Evolutionary conservation across 2,113 vertebrate species (phyloP), one percentile per base, ranked within the genome.

Genomic region (Caranx melampygus): DNA sequence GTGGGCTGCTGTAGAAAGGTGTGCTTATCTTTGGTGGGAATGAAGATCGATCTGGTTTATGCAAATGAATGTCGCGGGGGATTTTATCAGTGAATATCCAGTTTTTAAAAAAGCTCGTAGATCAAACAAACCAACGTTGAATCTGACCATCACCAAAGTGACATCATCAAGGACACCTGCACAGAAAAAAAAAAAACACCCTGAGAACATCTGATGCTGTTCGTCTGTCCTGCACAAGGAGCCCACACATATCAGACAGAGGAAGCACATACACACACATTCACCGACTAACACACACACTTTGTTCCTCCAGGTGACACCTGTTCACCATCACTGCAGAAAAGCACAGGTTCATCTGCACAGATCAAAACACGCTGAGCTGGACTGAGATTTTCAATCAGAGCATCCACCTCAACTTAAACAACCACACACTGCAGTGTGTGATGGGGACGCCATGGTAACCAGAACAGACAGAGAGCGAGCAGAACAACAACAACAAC

Each of bases 41-140:
- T 95, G 94, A 95, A 90, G 94, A 95, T 94, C 94, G 86, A 94
- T 91, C 58, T 75, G 86, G 89, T 87, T 89, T 82, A 82, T 87
- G 88, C 77, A 84, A 87, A 90, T 82, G 75, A 84, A 85, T 72
- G 85, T 88, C 82, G 37, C 74, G 74, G 89, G 84, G 83, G 76
- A 26, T 26, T 84, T 91, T 72, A 79, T 65, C 44, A 55, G 63
- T 73, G 33, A 61, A 68, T 71, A 83, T 82, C 72, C 51, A 59
- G 81, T 88, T 81, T 67, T 26, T 26, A 26, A 26, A 84, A 49
- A 77, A 76, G 57, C 87, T 85, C 77, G 82, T 79, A 72, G 75
- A 86, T 87, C 66, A 73, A 90, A 26, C 26, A 26, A 90, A 85
- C 85, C 88, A 75, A 57, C 54, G 77, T 87, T 64, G 72, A 90